Evolutionary conservation across 2,113 vertebrate species (phyloP), one percentile per base, ranked within the genome.

Genomic region (Cinclus cinclus): DNA sequence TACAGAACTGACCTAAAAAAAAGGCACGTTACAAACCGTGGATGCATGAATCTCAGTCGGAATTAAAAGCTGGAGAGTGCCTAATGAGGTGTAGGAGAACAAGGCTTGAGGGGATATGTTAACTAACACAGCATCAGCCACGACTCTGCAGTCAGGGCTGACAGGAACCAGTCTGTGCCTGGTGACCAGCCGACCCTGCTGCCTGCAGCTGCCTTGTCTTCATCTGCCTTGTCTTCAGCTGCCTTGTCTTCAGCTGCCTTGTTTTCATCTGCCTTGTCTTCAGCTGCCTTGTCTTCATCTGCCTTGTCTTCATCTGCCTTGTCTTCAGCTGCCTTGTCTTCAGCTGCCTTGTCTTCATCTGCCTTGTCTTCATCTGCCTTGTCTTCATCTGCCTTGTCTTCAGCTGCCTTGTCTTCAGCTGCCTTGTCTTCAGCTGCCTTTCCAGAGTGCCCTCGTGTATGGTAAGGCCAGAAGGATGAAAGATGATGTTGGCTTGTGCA

Each of bases 121-220:
- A 95, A 92, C 56, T 84, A 96, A 92, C 81, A 42, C 23, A 69
- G 50, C 46, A 49, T 76, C 91, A 92, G 87, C 53, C 68, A 21
- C 10, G 20, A 82, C 53, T 64, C 67, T 55, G 50, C 59, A 58
- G 46, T 47, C 53, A 20, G 81, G 63, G 74, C 42, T 94, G 89
- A 58, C 70, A 65, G 81, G 50, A 87, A 52, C 33, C 39, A 83
- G 79, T 0, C 59, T 35, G 63, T n/a, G 69, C 62, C 21, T 21
- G 8, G 24, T 58, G 75, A 44, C 55, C 83, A 83, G 71, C 55
- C 47, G 47, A 9, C 58, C 53, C 50, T 33, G 52, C 73, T 91
- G 84, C 24, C 78, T 46, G 56, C 78, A 60, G 68, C 50, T 68
- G 65, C 18, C 27, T 74, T 23, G 2, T 47, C 50, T 63, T 59